Base-by-base conservation (phyloP, 2,888 invertebrate species). In the Apomyelois bistriatella region DNA sequence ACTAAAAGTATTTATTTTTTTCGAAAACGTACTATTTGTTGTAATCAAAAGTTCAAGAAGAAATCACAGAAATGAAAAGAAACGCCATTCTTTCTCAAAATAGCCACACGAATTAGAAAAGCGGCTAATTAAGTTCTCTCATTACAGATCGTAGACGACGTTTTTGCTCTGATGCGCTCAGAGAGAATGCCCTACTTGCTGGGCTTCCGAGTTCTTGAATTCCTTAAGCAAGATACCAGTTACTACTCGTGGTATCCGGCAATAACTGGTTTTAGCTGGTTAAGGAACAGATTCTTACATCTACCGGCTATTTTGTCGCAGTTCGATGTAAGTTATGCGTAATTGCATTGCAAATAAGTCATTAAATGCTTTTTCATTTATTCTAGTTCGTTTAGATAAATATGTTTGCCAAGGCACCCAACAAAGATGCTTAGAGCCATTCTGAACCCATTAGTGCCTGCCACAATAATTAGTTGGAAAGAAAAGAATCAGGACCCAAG, bases 181-280 rank as follows among this genome's bases (percentile, higher is more conserved):
- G 79, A 71, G 13, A 72, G 64, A 9, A 65, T 90, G 48, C 54
- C 72, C 0, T 85, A 71, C 53, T 55, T 71, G 0, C 70, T 83
- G 3, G 90, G 86, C 0, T 89, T 90, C 69, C 64, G 72, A 63
- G 73, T 90, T 0, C 58, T 90, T 7, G 76, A 85, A 10, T 90
- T 90, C 68, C 64, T 90, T 48, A 87, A 82, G 58, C 58, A 74
- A 2, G 90, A 90, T 40, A 82, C 81, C 1, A 84, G 73, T 59
- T 90, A 71, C 67, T 88, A 76, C 60, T 74, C 78, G 0, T 90
- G 90, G 90, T 87, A 85, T 55, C 88, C 90, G 0, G 90, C 90
- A 9, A 73, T 86, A 9, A 70, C 72, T 13, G 90, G 90, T 0
- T 87, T 89, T 47, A 83, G 7, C 57, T 89, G 87, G 86, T 52